phyloP scores from a whole-genome alignment of 2,113 vertebrate genomes.

The Poecile atricapillus region DNA sequence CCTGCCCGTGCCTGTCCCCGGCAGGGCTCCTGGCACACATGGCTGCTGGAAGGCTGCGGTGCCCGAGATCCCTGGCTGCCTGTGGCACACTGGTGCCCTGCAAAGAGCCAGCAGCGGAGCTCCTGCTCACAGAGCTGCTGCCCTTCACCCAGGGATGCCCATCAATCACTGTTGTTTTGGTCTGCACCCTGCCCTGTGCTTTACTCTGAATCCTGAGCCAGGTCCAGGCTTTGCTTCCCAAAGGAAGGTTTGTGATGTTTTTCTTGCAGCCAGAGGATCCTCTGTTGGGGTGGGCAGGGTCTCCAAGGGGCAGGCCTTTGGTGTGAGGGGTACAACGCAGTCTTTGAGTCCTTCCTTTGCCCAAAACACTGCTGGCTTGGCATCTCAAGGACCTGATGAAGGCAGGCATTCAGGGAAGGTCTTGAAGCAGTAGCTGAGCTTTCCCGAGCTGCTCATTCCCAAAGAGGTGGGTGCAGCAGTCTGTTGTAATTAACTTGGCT shows the following conservation, averaged over 20 bases:
- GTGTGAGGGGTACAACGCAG: accelerated
- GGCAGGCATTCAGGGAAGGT: not conserved
- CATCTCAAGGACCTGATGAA: accelerated
- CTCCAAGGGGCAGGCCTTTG: not conserved
- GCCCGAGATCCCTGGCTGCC: not conserved
- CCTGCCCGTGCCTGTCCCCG: accelerated
- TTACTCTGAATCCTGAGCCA: not conserved
- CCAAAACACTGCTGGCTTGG: not conserved
- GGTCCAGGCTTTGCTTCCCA: not conserved
- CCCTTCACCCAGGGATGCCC: accelerated
- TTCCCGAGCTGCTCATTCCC: not conserved
- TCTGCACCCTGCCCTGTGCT: accelerated
- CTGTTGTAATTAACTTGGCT: not conserved
- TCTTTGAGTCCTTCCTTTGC: not conserved
- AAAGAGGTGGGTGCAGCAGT: not conserved
- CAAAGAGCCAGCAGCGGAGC: not conserved
- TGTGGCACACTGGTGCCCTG: not conserved
- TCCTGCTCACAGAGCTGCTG: accelerated
- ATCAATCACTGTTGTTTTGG: not conserved
- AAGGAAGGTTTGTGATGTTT: not conserved
- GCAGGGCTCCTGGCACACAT: accelerated
- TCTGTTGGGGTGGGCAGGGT: not conserved
- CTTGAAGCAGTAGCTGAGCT: not conserved
- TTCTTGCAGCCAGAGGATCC: not conserved
- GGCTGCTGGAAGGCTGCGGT: accelerated